These are phyloP conservation scores for Cyrtodaria siliqua DNA, from an alignment of 2,888 invertebrate species.

Conservation along the genomic window DNA sequence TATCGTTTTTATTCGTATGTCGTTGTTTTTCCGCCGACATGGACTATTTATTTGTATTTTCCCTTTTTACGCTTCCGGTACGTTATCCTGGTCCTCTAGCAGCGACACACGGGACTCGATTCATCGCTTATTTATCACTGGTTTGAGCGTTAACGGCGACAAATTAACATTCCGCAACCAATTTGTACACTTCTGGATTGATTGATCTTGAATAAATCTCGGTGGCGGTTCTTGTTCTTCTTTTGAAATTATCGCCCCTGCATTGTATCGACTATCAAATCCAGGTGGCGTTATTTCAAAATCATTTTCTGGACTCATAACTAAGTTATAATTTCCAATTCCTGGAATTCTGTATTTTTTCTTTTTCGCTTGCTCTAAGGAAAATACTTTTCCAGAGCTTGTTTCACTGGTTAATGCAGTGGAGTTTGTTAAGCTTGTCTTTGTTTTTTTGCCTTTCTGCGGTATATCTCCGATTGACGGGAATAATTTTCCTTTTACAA, in stretches of 20 bases:
- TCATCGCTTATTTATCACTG: conserved; percentile 20
- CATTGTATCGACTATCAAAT: conserved; percentile 52
- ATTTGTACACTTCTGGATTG: conserved; percentile 52
- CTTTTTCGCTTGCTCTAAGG: conserved; percentile 31
- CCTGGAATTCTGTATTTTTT: conserved; percentile 56
- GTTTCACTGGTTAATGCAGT: conserved; percentile 1
- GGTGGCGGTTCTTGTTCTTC: conserved; percentile 51
- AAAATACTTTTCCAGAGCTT: conserved; percentile 18
- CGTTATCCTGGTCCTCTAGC: no score
- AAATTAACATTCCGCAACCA: conserved; percentile 51
- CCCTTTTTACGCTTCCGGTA: no score
- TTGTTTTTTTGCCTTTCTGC: conserved; percentile 5
- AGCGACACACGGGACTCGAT: no score
- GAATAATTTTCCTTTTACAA: conserved; percentile 24
- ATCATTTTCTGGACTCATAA: conserved; percentile 46
- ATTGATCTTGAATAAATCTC: conserved; percentile 37
- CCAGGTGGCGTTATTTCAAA: conserved; percentile 64
- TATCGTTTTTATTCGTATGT: no score
- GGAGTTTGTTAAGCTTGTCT: conserved; percentile 8
- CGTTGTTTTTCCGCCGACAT: no score
- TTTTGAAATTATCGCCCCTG: conserved; percentile 40
- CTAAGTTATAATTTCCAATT: conserved; percentile 54
- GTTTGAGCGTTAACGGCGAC: conserved; percentile 51
- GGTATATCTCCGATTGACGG: conserved; percentile 32
- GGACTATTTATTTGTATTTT: no score